Evolutionary conservation across 2,888 invertebrate genomes (phyloP).

Genomic region (Falcaria lacertinaria): DNA sequence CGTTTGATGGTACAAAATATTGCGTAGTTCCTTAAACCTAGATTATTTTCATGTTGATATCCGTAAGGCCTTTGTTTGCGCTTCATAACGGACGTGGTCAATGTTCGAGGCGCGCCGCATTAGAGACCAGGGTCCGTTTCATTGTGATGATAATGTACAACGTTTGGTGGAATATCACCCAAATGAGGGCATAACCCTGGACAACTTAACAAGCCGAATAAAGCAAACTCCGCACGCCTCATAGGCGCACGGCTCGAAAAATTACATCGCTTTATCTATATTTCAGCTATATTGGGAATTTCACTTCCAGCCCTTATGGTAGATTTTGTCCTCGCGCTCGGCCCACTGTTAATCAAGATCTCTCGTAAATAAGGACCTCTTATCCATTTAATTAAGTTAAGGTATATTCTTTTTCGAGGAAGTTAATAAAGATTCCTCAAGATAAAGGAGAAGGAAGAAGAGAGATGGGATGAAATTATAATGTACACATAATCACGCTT

Average conservation of each 20-base stretch:
- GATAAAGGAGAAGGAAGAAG: background rate
- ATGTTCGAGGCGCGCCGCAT: conserved; percentile 35
- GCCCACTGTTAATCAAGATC: conserved; percentile 54
- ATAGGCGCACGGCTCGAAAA: conserved; percentile 46
- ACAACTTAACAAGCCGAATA: too few species aligned
- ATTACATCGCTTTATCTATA: conserved; percentile 48
- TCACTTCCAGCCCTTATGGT: conserved; percentile 36
- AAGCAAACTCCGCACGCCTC: conserved; percentile 47
- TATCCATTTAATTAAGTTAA: conserved; percentile 44
- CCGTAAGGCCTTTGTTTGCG: conserved; percentile 28
- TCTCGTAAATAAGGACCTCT: conserved; percentile 37
- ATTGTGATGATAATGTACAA: conserved; percentile 42
- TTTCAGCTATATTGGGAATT: conserved; percentile 52
- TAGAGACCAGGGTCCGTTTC: conserved; percentile 18
- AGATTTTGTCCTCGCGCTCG: conserved; percentile 33
- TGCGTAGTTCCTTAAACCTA: too few species aligned
- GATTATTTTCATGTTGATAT: conserved; percentile 14
- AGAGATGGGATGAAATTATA: conserved; percentile 15
- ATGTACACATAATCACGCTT: conserved; percentile 28
- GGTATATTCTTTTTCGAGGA: background rate
- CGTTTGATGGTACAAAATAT: too few species aligned
- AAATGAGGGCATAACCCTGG: too few species aligned
- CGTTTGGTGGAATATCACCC: conserved; percentile 13
- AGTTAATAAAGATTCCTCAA: background rate
- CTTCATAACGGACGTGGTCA: conserved; percentile 33